Evolutionary conservation across 37 sponge, comb jelly and placozoan species (phyloP).

Genomic region (Haliclona indistincta): DNA sequence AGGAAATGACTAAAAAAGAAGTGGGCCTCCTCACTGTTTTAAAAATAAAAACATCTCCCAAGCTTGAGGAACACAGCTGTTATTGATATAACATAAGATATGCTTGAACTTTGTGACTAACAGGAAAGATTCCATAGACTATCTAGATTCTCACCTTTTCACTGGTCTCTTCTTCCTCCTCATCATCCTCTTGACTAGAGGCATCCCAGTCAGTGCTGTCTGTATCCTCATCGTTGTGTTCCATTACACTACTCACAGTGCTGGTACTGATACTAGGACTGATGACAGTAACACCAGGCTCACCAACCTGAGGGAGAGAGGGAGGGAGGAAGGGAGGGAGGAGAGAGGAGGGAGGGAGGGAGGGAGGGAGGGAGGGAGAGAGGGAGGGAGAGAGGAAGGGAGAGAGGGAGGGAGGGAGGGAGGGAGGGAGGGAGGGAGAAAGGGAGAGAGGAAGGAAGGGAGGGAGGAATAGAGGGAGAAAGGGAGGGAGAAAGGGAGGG

Average conservation of each 20-base stretch:
- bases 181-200: constrained; percentile 9
- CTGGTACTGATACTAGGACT: neutral
- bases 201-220: constrained; percentile 13
- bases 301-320: constrained; percentile 15
- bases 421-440: neutral
- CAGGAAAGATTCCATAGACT: too few relatives aligned
- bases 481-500: neutral
- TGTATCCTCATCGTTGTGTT: neutral
- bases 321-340: constrained; percentile 11
- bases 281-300: neutral
- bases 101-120: too few relatives aligned
- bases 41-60: neutral
- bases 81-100: too few relatives aligned
- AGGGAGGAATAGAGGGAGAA: neutral
- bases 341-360: neutral
- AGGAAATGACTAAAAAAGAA: neutral
- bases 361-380: constrained; percentile 9
- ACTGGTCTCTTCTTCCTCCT: neutral
- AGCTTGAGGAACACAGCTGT: too few relatives aligned
- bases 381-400: neutral
- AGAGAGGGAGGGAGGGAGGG: constrained; percentile 5
- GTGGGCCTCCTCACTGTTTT: neutral
- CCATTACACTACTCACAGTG: constrained; percentile 2
- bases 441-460: neutral
- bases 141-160: neutral